phyloP scores from a whole-genome alignment of 2,888 invertebrate genomes.

The Scaptodrosophila latifasciaeformis region DNA sequence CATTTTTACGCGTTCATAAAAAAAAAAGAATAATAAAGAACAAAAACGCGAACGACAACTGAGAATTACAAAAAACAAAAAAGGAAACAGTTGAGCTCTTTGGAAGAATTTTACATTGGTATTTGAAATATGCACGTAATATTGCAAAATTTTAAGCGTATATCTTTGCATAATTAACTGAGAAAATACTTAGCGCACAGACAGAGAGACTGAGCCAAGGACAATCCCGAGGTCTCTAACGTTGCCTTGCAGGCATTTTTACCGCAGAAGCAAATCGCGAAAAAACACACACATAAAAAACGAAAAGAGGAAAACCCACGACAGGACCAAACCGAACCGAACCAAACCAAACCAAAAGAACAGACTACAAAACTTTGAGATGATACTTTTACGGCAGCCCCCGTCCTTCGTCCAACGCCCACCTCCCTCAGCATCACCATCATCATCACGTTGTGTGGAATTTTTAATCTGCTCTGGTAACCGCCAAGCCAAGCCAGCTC shows the following conservation, averaged over 20 bases:
- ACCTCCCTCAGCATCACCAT: neutral
- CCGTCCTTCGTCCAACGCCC: conserved; percentile 1
- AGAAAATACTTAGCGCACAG: conserved; percentile 58
- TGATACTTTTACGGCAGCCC: conserved; percentile 47
- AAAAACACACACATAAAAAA: conserved; percentile 21
- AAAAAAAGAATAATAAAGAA: no score
- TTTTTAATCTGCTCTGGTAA: conserved; percentile 58
- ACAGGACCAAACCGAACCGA: neutral
- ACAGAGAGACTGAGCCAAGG: conserved; percentile 11
- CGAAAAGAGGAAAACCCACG: conserved; percentile 25
- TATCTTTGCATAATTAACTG: conserved; percentile 68
- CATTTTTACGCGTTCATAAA: conserved; percentile 38
- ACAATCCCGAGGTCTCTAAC: conserved; percentile 26
- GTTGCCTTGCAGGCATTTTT: conserved; percentile 53
- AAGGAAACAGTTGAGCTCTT: neutral
- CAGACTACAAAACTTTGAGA: conserved; percentile 54
- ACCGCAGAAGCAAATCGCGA: conserved; percentile 38
- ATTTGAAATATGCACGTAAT: conserved; percentile 69
- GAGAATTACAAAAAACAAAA: neutral
- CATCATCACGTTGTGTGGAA: conserved; percentile 58
- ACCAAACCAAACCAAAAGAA: neutral
- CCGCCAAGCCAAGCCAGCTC: conserved; percentile 44
- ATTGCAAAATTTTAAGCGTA: conserved; percentile 68
- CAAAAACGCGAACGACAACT: no score
- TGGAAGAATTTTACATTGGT: conserved; percentile 26